A percentile compares a stretch with the other conserved stretches of the same genome.
Conservation (phyloP, 1,140 invertebrate species). For the Leptinotarsa texana region DNA sequence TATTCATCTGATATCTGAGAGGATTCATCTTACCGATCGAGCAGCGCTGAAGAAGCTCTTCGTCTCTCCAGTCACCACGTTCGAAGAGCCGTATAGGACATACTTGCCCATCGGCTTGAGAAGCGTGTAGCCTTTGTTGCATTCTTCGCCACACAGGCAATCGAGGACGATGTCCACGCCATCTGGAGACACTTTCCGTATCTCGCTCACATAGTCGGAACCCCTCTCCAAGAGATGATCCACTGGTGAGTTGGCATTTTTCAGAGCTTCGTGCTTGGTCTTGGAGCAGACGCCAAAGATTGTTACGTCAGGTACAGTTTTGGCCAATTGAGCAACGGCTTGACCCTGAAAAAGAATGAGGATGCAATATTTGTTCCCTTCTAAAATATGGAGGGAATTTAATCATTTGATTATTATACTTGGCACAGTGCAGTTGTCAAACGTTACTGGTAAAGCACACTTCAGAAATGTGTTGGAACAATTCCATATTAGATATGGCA, state of each 20-base stretch:
- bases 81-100: constrained; percentile 84
- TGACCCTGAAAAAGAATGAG: constrained; percentile 68
- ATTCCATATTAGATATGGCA: too few relatives aligned
- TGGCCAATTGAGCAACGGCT: constrained; percentile 79
- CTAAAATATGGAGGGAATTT: too few relatives aligned
- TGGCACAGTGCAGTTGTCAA: too few relatives aligned
- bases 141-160: constrained; percentile 87
- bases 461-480: too few relatives aligned
- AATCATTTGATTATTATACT: too few relatives aligned
- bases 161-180: constrained; percentile 88
- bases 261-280: constrained; percentile 80
- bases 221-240: constrained; percentile 77
- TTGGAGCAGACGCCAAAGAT: constrained; percentile 86
- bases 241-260: constrained; percentile 68
- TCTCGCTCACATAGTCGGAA: constrained; percentile 79
- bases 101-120: constrained; percentile 90
- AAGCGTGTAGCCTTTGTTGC: constrained; percentile 79
- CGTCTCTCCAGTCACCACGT: constrained; percentile 84
- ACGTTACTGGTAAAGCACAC: too few relatives aligned
- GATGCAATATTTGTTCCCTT: too few relatives aligned
- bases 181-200: constrained; percentile 76
- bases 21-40: constrained; percentile 71
- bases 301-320: constrained; percentile 79
- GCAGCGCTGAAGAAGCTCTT: constrained; percentile 88
- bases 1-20: too few relatives aligned